These are phyloP conservation scores for Sebastes kiyomatsui DNA, from an alignment of 2,797 vertebrate species.

Conservation along the genomic window DNA sequence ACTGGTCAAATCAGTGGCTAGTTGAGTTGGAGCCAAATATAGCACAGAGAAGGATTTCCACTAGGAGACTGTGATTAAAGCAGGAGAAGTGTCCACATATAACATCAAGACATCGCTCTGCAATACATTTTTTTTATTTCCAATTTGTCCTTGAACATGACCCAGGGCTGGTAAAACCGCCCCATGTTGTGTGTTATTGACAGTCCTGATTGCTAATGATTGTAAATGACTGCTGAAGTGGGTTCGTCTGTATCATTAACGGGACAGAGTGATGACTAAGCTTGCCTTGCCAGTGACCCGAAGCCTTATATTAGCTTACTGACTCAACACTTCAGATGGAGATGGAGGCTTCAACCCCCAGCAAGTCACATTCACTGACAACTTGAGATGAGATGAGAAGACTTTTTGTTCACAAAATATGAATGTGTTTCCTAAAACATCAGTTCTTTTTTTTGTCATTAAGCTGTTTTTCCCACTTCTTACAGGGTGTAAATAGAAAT, in stretches of 20 bases:
- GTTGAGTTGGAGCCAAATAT: slow-evolving; percentile 44
- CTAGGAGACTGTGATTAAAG: slow-evolving; percentile 21
- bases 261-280: slow-evolving; percentile 80
- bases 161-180: not conserved
- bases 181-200: slow-evolving; percentile 24
- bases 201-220: slow-evolving; percentile 49
- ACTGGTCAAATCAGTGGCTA: slow-evolving; percentile 6
- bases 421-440: slow-evolving; percentile 71
- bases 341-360: slow-evolving; percentile 56
- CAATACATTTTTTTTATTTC: slow-evolving; percentile 43
- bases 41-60: slow-evolving; percentile 34
- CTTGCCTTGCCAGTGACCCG: slow-evolving; percentile 77
- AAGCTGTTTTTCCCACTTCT: slow-evolving; percentile 62
- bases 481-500: slow-evolving; percentile 80
- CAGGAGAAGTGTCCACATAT: slow-evolving; percentile 11
- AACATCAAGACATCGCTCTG: slow-evolving; percentile 36
- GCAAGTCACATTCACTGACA: slow-evolving; percentile 34
- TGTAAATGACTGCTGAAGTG: slow-evolving; percentile 60
- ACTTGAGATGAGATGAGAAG: slow-evolving; percentile 22
- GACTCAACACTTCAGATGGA: slow-evolving; percentile 49
- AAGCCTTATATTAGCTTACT: slow-evolving; percentile 70
- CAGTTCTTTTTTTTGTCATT: slow-evolving; percentile 50
- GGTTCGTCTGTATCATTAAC: slow-evolving; percentile 82
- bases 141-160: slow-evolving; percentile 34
- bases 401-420: slow-evolving; percentile 54